Conservation (phyloP, 2,113 vertebrate genomes). For the Stegostoma tigrinum region DNA sequence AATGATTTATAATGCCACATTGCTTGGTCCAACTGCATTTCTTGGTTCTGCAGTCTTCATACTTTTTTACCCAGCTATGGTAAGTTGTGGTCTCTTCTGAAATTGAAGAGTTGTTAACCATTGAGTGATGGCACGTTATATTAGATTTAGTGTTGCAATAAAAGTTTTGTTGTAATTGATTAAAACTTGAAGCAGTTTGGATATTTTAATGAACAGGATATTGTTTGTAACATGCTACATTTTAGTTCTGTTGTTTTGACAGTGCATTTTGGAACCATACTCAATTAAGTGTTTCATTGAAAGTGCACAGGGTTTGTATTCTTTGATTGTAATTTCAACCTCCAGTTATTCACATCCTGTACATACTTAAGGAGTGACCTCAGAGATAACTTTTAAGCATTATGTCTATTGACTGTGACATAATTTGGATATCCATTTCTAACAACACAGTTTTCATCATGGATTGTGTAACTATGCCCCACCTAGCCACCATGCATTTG, state of each 20-base stretch:
- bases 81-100: slow-evolving; percentile 50
- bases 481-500: neutral
- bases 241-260: neutral
- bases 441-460: neutral
- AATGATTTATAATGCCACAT: slow-evolving; percentile 75
- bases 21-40: slow-evolving; percentile 82
- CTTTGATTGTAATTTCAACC: neutral
- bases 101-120: neutral
- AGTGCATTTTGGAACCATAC: neutral
- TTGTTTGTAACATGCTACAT: neutral
- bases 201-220: neutral
- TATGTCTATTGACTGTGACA: neutral
- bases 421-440: neutral
- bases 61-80: slow-evolving; percentile 88
- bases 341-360: neutral
- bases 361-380: neutral
- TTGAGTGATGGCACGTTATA: neutral
- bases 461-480: neutral
- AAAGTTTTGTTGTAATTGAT: slow-evolving; percentile 49
- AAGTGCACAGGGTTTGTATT: neutral
- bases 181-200: neutral
- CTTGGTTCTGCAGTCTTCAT: slow-evolving; percentile 85
- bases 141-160: neutral
- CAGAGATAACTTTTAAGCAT: neutral
- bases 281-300: neutral